Conservation (phyloP, 2,888 invertebrate species). For the Drosophila barbarae region DNA sequence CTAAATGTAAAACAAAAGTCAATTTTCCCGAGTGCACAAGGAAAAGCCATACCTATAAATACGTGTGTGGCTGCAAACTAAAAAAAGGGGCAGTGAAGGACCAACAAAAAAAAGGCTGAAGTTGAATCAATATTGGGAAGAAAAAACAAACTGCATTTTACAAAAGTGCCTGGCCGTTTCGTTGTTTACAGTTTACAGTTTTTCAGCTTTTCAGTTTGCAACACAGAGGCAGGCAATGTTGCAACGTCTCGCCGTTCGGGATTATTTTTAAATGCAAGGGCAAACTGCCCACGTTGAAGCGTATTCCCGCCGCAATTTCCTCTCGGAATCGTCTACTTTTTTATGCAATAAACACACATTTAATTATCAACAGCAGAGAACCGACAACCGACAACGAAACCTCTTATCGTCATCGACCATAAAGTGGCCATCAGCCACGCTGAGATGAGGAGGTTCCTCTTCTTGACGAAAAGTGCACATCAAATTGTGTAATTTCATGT, state of each 20-base stretch:
- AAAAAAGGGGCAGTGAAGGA: slow-evolving; percentile 13
- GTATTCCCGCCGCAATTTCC: slow-evolving; percentile 6
- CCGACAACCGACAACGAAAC: slow-evolving; percentile 3
- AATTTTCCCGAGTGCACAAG: slow-evolving; percentile 11
- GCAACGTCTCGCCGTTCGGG: slow-evolving; percentile 54
- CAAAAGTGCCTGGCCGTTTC: slow-evolving; percentile 50
- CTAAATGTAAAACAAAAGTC: not conserved
- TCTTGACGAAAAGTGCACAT: slow-evolving; percentile 16
- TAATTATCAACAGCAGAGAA: slow-evolving; percentile 58
- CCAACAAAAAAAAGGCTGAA: slow-evolving; percentile 30
- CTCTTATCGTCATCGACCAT: slow-evolving; percentile 27
- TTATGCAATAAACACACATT: slow-evolving; percentile 49
- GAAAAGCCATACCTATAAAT: slow-evolving; percentile 33
- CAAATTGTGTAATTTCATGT: slow-evolving; percentile 46
- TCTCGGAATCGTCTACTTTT: slow-evolving; percentile 2
- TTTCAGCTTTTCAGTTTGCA: slow-evolving; percentile 22
- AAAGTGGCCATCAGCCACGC: slow-evolving; percentile 20
- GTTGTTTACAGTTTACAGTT: slow-evolving; percentile 49
- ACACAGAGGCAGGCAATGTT: slow-evolving; percentile 47
- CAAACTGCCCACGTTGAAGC: slow-evolving; percentile 67
- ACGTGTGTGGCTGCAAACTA: slow-evolving; percentile 19
- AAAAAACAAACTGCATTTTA: slow-evolving; percentile 46
- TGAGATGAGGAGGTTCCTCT: slow-evolving; percentile 22
- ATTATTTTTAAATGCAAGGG: slow-evolving; percentile 71
- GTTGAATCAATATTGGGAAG: slow-evolving; percentile 40